Evolutionary conservation across 2,888 invertebrate genomes (phyloP), one percentile per base, ranked within the genome.

Genomic region (Drosophila hawaiiensis): DNA sequence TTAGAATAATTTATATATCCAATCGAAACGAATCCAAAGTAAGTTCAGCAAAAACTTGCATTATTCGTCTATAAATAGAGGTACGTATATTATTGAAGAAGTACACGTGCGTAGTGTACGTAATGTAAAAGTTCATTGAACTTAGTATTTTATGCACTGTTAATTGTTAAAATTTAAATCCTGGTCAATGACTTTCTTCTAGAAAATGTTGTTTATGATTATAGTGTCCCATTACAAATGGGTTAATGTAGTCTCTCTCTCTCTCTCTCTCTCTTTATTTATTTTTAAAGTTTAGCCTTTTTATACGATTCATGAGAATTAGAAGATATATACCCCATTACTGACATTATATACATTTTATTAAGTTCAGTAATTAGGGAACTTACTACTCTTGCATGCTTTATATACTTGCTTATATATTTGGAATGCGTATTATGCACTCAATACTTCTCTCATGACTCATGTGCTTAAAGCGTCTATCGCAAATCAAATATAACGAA

Each of bases 61-160:
- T n/a, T 39, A 37, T 37, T 55, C 19, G 19, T 28, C 19, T 5
- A 53, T 29, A 54, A 16, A 22, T 28, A 14, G 14, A 25, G 41
- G 31, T n/a, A 29, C 33, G 49, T 22, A n/a, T 4, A 14, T 37
- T 12, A n/a, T 22, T 28, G 16, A 0, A 9, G 7, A 39, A n/a
- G n/a, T 28, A 4, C 35, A 28, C 25, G 25, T 28, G 25, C 25
- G 28, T 14, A 28, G 6, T 28, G 29, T 29, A 29, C 29, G 29
- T 29, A 56, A 37, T 39, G 19, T 41, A 29, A 22, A 25, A 49
- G 72, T 72, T 76, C 67, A 71, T 64, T 67, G 52, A 76, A 71
- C 76, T 64, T 33, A 2, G 12, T 28, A 25, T 33, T 35, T 60
- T 28, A 25, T 35, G 28, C 22, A n/a, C n/a, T 29, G 3, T 16